Base-by-base conservation (phyloP, 2,113 vertebrate genomes). In the Scartelaos histophorus region DNA sequence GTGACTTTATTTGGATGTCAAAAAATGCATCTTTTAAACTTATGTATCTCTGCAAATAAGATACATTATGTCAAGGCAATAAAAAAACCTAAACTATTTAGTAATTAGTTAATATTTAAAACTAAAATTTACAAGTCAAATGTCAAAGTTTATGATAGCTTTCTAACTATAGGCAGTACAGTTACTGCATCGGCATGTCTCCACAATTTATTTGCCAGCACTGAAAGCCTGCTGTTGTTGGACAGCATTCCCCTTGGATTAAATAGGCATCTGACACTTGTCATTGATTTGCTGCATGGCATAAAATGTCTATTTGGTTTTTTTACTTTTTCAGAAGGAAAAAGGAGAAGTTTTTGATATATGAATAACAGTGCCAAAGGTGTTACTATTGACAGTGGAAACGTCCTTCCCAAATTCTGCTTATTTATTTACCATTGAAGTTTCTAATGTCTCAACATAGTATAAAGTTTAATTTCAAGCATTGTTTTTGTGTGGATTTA, bases 151-250 rank as follows among this genome's bases (percentile, higher is more conserved):
- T 89, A 88, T 75, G 58, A 74, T 57, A 61, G 45, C 80, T 79
- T 86, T 92, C 92, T 92, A 92, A 90, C 80, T 88, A 89, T 91
- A 91, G 88, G 75, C 57, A 19, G 21, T 71, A 82, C 43, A 83
- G 83, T 76, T 77, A 82, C 57, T 15, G 67, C 79, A 64, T 77
- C 79, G 83, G 85, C 83, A 91, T 91, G 81, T 86, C 73, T 70
- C 61, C 73, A 70, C 71, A 80, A 84, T 91, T 85, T 89, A 79
- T 81, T 73, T 85, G 80, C 80, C 68, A 71, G 79, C 74, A 85
- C 43, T 46, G 72, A 85, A 82, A 80, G 88, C 76, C 85, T 49
- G 76, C 79, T 84, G 83, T 78, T 85, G 79, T 85, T 90, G 85
- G 86, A 80, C 69, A 79, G 65, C 86, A 80, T 88, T 79, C 73